phyloP scores from a whole-genome alignment of 1,140 invertebrate genomes.

The Drosophila subpulchrella region DNA sequence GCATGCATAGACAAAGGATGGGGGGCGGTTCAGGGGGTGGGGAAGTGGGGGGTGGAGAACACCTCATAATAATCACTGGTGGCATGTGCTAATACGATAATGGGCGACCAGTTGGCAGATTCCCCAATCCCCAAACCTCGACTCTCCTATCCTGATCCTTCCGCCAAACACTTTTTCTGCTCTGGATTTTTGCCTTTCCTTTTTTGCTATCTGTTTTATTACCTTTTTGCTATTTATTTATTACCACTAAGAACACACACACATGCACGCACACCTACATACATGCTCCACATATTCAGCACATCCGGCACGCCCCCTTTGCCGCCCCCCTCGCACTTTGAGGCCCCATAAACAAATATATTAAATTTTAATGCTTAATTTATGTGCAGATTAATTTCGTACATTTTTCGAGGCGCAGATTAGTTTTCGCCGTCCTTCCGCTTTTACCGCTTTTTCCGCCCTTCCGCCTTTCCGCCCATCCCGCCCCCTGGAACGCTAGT shows the following conservation, averaged over 20 bases:
- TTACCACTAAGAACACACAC: conserved; percentile 46
- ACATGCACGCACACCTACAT: conserved; percentile 2
- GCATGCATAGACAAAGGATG: conserved; percentile 35
- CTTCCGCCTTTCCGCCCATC: no score
- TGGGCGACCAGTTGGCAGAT: conserved; percentile 50
- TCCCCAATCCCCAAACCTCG: conserved; percentile 1
- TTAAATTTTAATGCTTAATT: conserved; percentile 70
- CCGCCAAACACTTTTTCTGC: conserved; percentile 21
- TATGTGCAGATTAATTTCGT: conserved; percentile 68
- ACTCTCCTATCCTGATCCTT: background rate
- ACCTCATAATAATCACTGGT: conserved; percentile 61
- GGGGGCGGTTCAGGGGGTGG: background rate
- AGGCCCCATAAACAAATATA: conserved; percentile 64
- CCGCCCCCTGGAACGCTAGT: conserved; percentile 3
- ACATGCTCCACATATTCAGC: conserved; percentile 15
- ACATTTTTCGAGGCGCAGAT: conserved; percentile 63
- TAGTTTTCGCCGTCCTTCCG: conserved; percentile 34
- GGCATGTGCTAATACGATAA: conserved; percentile 66
- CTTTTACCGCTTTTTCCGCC: background rate
- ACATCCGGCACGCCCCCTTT: conserved; percentile 34
- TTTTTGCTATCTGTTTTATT: conserved; percentile 52
- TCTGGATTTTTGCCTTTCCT: background rate
- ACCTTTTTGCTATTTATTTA: conserved; percentile 64
- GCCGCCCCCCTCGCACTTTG: conserved; percentile 17
- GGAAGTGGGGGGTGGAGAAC: background rate